Evolutionary conservation across 2,888 invertebrate genomes (phyloP), one percentile per base, ranked within the genome.

Genomic region (Masnerella sp.): DNA sequence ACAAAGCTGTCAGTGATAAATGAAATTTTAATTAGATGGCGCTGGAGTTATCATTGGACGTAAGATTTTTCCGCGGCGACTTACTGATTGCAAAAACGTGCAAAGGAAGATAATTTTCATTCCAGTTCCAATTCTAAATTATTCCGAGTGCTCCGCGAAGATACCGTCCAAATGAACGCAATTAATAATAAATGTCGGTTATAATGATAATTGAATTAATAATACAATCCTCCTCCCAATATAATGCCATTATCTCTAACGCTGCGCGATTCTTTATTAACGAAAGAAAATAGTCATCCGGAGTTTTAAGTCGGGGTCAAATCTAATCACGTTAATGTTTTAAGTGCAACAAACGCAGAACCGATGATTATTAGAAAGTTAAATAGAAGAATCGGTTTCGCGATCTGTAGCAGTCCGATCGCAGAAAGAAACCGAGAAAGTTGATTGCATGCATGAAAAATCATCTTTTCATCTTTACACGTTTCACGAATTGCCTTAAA

Each of bases 381-480:
- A 42, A 15, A 49, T 11, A 17, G 30, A 49, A 67, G 34, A 58
- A 49, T 25, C 18, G 15, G 20, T n/a, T 20, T 25, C 20, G 17
- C 34, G 28, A 22, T 56, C 25, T 56, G 32, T 20, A 51, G 51
- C 51, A 65, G 22, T 1, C 38, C 30, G 28, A 56, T 65, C 12
- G 38, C 56, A 56, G 45, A 64, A 64, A 54, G 45, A 47, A 58
- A 45, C 40, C 34, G 42, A 32, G 67, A 58, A 67, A 67, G 58
- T 67, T 49, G 3, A 58, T 58, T 49, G 32, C 49, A 58, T 47
- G 56, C 56, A 47, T 54, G 49, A 28, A 25, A 65, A 22, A 20
- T n/a, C 18, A 47, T 54, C 20, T 40, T 32, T 54, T 20, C 28
- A 36, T 49, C 14, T 38, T n/a, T 11, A 42, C 18, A 15, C 45